phyloP scores from a whole-genome alignment of 1,140 invertebrate genomes.

The Heliconius hewitsoni region DNA sequence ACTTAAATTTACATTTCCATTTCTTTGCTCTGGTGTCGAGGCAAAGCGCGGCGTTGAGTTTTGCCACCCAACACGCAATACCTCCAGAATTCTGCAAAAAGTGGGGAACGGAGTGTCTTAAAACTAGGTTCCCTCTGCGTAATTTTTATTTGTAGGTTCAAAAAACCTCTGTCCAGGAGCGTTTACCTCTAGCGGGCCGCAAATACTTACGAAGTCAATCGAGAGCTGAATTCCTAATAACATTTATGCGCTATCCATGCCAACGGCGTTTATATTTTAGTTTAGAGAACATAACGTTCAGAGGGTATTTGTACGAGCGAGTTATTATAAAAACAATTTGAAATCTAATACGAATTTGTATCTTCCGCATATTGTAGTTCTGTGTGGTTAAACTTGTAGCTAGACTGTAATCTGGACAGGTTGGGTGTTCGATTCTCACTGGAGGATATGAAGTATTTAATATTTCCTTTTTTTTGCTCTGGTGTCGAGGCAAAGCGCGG shows the following conservation, averaged over 20 bases:
- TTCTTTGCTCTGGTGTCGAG: too few species aligned
- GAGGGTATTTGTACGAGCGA: constrained; percentile 29
- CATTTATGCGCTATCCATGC: constrained; percentile 44
- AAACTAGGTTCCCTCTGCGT: too few species aligned
- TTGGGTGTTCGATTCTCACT: too few species aligned
- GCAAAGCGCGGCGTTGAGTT: not conserved
- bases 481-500: too few species aligned
- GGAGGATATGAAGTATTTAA: too few species aligned
- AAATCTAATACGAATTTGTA: constrained; percentile 16
- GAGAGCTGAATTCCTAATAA: constrained; percentile 48
- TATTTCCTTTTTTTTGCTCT: too few species aligned
- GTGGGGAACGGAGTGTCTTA: too few species aligned
- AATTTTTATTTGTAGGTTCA: constrained; percentile 15
- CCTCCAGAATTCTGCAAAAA: too few species aligned
- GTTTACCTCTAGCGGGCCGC: constrained; percentile 44
- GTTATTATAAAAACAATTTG: constrained; percentile 27
- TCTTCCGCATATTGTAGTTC: not conserved
- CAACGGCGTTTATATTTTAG: constrained; percentile 43
- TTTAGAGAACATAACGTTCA: constrained; percentile 36
- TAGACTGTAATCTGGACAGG: too few species aligned
- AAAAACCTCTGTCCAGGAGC: constrained; percentile 35
- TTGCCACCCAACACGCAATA: too few species aligned
- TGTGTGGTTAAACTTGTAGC: not conserved
- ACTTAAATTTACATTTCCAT: too few species aligned
- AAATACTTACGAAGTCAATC: constrained; percentile 42